These are phyloP conservation scores for Hoplostethus atlanticus DNA, from an alignment of 2,797 vertebrate species.

Conservation along the genomic window DNA sequence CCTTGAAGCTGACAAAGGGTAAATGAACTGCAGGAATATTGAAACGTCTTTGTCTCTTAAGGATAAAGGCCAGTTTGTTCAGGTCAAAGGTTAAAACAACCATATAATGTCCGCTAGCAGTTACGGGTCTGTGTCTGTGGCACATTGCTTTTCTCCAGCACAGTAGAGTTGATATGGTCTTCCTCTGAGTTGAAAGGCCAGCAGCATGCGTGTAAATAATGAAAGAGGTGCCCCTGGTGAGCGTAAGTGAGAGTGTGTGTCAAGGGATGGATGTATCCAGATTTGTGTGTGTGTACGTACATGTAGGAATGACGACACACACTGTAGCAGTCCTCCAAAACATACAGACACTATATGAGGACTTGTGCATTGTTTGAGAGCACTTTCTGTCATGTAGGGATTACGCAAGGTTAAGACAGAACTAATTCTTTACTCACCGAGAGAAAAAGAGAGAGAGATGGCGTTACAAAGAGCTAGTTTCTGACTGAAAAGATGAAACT, in stretches of 20 bases:
- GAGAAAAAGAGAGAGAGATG: conserved; percentile 4
- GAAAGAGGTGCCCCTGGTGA: conserved; percentile 49
- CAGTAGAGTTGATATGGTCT: conserved; percentile 23
- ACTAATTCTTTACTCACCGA: conserved; percentile 36
- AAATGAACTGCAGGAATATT: conserved; percentile 8
- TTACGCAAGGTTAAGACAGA: conserved; percentile 46
- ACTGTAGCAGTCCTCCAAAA: not conserved
- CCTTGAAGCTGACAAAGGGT: not conserved
- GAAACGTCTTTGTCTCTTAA: not conserved
- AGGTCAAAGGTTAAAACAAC: conserved; percentile 30
- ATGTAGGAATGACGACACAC: conserved; percentile 26
- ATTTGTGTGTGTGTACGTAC: conserved; percentile 17
- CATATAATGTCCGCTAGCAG: not conserved
- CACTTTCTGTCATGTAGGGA: conserved; percentile 41
- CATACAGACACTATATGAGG: conserved; percentile 10
- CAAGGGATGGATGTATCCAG: conserved; percentile 32
- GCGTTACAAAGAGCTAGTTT: not conserved
- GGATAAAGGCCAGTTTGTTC: not conserved
- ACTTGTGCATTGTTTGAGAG: conserved; percentile 12
- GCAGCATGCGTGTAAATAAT: conserved; percentile 65
- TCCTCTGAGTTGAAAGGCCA: conserved; percentile 36
- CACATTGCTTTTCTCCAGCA: conserved; percentile 3
- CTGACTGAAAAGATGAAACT: too few relatives aligned
- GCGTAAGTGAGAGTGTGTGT: conserved; percentile 23
- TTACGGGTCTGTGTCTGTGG: not conserved